Evolutionary conservation across 2,113 vertebrate genomes (phyloP), one percentile per base, ranked within the genome.

Genomic region (Nothoprocta perdicaria): DNA sequence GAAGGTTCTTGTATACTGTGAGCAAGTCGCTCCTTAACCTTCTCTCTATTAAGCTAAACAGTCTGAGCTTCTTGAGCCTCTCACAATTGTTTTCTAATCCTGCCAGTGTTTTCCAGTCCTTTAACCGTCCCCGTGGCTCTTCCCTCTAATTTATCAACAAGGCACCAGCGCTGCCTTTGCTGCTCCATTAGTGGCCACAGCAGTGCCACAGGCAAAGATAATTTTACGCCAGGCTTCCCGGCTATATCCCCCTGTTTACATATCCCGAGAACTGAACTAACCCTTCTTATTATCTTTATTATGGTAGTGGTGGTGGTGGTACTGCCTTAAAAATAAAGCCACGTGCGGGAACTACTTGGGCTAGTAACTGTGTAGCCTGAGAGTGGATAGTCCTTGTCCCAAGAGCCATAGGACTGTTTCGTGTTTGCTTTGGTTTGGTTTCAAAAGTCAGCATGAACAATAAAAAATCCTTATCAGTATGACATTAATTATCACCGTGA

Each of bases 11-110:
- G 93, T 95, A 80, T 95, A 83, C 65, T 78, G 68, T 86, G 93
- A 80, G 84, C 88, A 86, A 95, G 83, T 91, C 90, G 92, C 84
- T 95, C 83, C 95, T 96, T 96, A 96, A 96, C 94, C 95, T 96
- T 94, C 92, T 93, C 88, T 95, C 92, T 93, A 74, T 88, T 96
- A 95, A 91, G 85, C 92, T 94, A 96, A 95, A 95, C 94, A 95
- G 52, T 89, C 90, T 95, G 90, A 96, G 92, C 95, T 96, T 89
- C 94, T 95, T 95, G 92, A 96, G 94, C 94, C 93, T 84, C 92
- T 95, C 90, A 93, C 94, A 86, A 95, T 95, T 95, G 92, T 96
- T 95, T 95, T 80, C 92, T 96, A 96, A 96, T 96, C 95, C 93
- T 92, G 73, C 15, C 68, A 88, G 68, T 95, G 92, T 92, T 96